phyloP scores from a whole-genome alignment of 2,113 vertebrate genomes.

The Lycaon pictus region DNA sequence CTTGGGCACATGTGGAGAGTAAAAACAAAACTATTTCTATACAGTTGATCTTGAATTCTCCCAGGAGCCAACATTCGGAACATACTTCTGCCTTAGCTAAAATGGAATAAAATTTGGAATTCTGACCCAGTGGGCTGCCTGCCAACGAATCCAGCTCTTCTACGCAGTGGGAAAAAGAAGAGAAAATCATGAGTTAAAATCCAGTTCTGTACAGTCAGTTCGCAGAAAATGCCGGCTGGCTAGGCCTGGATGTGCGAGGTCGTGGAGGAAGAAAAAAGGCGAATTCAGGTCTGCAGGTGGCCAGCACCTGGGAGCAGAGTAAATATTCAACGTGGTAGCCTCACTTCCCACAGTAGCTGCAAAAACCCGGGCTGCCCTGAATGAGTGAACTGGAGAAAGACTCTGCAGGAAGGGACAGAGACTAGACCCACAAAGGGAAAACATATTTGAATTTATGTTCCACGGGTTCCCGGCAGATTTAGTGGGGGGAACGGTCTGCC shows the following conservation, averaged over 20 bases:
- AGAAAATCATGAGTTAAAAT: not conserved
- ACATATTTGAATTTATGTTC: constrained; percentile 11
- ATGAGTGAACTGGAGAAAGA: constrained; percentile 74
- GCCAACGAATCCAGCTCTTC: constrained; percentile 33
- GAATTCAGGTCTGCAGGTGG: constrained; percentile 79
- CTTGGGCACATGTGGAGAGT: constrained; percentile 35
- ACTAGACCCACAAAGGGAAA: not conserved
- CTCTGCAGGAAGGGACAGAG: constrained; percentile 20
- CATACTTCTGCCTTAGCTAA: constrained; percentile 69
- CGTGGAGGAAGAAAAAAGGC: constrained; percentile 54
- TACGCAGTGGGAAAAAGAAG: not conserved
- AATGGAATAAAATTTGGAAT: constrained; percentile 72
- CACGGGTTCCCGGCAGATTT: not conserved
- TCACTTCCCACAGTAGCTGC: constrained; percentile 82
- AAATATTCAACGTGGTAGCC: constrained; percentile 64
- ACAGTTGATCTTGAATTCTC: constrained; percentile 52
- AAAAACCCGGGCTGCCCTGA: constrained; percentile 74
- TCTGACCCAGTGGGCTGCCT: constrained; percentile 48
- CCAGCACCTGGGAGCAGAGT: constrained; percentile 84
- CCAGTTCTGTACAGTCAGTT: constrained; percentile 24
- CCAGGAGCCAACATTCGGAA: constrained; percentile 66
- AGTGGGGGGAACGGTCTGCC: not conserved
- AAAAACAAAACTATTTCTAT: constrained; percentile 64
- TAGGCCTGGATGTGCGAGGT: constrained; percentile 56
- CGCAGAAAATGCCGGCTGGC: not conserved